Percentiles rank a stretch among this genome's conserved stretches.
phyloP scores from a whole-genome alignment of 2,113 vertebrate species.

The Pomatostomus ruficeps region DNA sequence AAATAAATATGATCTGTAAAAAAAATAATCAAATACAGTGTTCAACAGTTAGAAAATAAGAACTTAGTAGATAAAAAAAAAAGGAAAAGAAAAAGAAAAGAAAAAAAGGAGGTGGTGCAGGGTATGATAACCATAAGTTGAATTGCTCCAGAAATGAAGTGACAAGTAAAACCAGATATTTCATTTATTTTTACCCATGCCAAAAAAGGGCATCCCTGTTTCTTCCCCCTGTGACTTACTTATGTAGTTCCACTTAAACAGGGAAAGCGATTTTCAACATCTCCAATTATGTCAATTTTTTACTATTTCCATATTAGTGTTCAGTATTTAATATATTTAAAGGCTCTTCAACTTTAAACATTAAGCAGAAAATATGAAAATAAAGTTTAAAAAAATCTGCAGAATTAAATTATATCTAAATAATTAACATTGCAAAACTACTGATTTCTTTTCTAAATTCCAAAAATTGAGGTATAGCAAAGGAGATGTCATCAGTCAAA shows the following conservation, averaged over 20 bases:
- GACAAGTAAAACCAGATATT: slow-evolving; percentile 50
- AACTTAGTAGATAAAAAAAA: slow-evolving; percentile 75
- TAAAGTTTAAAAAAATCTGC: slow-evolving; percentile 87
- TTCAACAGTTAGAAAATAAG: slow-evolving; percentile 87
- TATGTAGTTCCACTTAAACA: slow-evolving; percentile 55
- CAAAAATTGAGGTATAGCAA: slow-evolving; percentile 89
- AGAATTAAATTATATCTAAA: slow-evolving; percentile 86
- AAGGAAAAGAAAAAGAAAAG: not conserved
- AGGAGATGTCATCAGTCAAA: slow-evolving; percentile 84
- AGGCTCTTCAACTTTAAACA: slow-evolving; percentile 84
- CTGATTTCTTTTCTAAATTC: slow-evolving; percentile 82
- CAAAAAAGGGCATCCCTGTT: slow-evolving; percentile 47
- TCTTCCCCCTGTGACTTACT: slow-evolving; percentile 57
- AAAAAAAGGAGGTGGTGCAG: slow-evolving; percentile 68
- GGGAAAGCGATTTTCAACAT: slow-evolving; percentile 71
- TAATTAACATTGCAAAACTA: slow-evolving; percentile 86
- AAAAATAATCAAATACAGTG: slow-evolving; percentile 85
- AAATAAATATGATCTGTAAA: slow-evolving; percentile 99
- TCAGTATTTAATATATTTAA: slow-evolving; percentile 81
- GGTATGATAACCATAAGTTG: slow-evolving; percentile 58
- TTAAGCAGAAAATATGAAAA: slow-evolving; percentile 89
- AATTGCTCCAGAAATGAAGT: slow-evolving; percentile 71
- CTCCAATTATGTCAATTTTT: slow-evolving; percentile 73
- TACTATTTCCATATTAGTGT: slow-evolving; percentile 69
- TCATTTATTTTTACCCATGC: slow-evolving; percentile 66